Evolutionary conservation across 2,888 invertebrate species (phyloP), one percentile per base, ranked within the genome.

Genomic region (Monochamus alternatus): DNA sequence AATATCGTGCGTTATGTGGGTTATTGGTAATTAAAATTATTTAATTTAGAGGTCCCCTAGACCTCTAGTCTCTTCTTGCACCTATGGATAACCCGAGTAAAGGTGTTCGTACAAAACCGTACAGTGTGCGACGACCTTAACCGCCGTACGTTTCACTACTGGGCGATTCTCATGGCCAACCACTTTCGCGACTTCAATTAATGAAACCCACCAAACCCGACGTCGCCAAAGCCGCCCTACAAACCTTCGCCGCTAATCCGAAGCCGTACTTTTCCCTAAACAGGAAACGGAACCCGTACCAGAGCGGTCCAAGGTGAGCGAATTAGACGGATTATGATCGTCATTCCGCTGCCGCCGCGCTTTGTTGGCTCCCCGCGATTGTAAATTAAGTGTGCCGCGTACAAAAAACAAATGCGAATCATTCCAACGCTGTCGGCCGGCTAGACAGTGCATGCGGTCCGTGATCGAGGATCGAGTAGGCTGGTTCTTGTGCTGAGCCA

Each of bases 351-450:
- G 43, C 68, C 4, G 60, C 22, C 69, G 43, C 60, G 60, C 62
- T 51, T 63, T 51, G 63, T 51, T 71, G 52, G 32, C 52, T 63
- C 62, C 7, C 60, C 47, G 14, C 22, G 69, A 59, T 60, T 63
- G 62, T 63, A 71, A 63, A 71, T 71, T 59, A 71, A 63, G 62
- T 63, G 62, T 62, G 62, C 70, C 62, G 52, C 63, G 63, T n/a
- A 55, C 55, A 71, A 71, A 63, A 71, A 71, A 47, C 60, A 63
- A 71, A 71, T 63, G 69, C 69, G 69, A 69, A 71, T 62, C 63
- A 63, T 63, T 63, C 38, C 59, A 62, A 71, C 71, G 71, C n/a
- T 38, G 71, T 63, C 71, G 62, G 71, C 52, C 5, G 62, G 52
- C 63, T 47, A 71, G 71, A 71, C 71, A 52, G 71, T 62, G 63